Percentiles rank a stretch among this genome's conserved stretches.
Conservation (phyloP, 2,113 vertebrate genomes). For the Oncorhynchus nerka region DNA sequence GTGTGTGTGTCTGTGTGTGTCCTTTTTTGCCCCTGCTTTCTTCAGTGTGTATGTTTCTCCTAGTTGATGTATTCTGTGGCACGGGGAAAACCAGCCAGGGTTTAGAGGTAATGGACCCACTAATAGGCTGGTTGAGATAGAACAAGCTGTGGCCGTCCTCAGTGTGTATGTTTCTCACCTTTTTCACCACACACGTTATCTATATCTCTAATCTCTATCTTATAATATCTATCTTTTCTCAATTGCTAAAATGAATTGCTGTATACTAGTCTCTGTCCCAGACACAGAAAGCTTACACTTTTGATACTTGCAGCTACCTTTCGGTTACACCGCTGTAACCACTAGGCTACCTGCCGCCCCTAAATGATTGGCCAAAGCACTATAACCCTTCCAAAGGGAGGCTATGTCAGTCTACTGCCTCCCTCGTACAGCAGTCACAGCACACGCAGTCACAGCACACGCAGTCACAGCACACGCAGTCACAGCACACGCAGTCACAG, state of each 20-base stretch:
- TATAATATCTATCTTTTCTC: too few relatives aligned
- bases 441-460: background rate
- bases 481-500: conserved; percentile 14
- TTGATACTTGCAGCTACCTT: too few relatives aligned
- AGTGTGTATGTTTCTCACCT: background rate
- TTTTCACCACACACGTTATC: background rate
- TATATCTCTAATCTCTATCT: conserved; percentile 27
- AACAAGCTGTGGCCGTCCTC: conserved; percentile 64
- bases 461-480: conserved; percentile 4
- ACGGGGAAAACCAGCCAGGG: background rate
- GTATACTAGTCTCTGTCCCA: too few relatives aligned
- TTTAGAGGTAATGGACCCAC: conserved; percentile 63
- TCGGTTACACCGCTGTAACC: too few relatives aligned
- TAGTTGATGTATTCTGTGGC: conserved; percentile 17
- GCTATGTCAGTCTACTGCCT: conserved; percentile 27
- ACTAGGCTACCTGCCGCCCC: too few relatives aligned
- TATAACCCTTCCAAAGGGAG: conserved; percentile 48
- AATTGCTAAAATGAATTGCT: too few relatives aligned
- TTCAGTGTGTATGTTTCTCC: background rate
- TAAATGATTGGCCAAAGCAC: too few relatives aligned
- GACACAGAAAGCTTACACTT: too few relatives aligned
- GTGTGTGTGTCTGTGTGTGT: conserved; percentile 8
- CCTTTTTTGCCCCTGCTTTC: background rate
- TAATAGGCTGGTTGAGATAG: conserved; percentile 57
- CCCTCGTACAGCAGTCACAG: conserved; percentile 36